Base-by-base conservation (phyloP, 2,113 vertebrate genomes). In the Larimichthys crocea region DNA sequence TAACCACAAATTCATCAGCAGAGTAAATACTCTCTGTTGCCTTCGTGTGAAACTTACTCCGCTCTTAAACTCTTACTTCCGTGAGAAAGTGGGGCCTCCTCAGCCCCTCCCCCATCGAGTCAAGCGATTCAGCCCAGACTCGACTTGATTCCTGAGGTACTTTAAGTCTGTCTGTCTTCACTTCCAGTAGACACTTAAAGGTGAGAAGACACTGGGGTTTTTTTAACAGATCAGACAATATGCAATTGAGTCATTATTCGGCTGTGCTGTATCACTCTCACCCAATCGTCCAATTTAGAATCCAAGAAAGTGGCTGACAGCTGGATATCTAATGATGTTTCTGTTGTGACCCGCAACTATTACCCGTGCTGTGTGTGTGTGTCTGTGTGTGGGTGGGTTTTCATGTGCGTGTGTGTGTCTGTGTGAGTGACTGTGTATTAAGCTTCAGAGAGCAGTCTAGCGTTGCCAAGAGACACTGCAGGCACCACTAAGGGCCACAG, bases 1-100 rank as follows among this genome's bases (percentile, higher is more conserved):
- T 91, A 94, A 91, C 85, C 91, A 87, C 80, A 78, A 67, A 89
- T 88, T 91, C 82, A 93, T 92, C 92, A 91, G 91, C 79, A 91
- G 67, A 89, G 82, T 87, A 92, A 89, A 91, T 83, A 88, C 49
- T 79, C 67, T 65, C 55, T 68, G 40, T 74, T 14, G 68, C 69
- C 49, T 70, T 64, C 2, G 1, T 79, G 68, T 74, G 76, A 81
- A 91, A 89, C 76, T 49, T 73, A 42, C 59, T 79, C 31, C 60
- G 71, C 56, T 73, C 66, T 75, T 81, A 88, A 87, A 90, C 53
- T 87, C 74, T 44, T 42, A 52, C 85, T 81, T 89, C 79, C 57
- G 31, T 73, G 83, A 89, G 82, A 85, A 84, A 84, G 40, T 31
- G 14, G 9, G 42, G 49, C 53, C 40, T 49, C 31, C 35, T 56